Evolutionary conservation across 2,113 vertebrate genomes (phyloP).

Genomic region (Kryptolebias marmoratus): DNA sequence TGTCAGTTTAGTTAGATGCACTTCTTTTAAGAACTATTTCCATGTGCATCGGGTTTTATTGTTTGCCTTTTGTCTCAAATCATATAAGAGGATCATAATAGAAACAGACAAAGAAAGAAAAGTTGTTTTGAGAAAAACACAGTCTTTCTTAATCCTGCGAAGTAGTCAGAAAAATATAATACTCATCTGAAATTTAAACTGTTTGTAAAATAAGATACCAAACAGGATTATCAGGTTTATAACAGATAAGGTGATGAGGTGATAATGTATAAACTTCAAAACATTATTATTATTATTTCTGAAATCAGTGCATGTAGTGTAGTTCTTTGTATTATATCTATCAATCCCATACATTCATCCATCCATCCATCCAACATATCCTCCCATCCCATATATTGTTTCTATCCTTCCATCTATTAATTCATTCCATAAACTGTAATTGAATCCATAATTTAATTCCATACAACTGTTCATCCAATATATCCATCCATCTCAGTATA

Average conservation of each 20-base stretch:
- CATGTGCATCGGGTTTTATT: slow-evolving; percentile 42
- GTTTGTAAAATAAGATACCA: too few relatives aligned
- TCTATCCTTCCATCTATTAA: too few relatives aligned
- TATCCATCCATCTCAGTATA: background rate
- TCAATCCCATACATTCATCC: background rate
- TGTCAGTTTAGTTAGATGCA: slow-evolving; percentile 65
- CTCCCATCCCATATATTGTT: too few relatives aligned
- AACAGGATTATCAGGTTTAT: too few relatives aligned
- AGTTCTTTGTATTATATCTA: too few relatives aligned
- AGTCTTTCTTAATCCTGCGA: background rate
- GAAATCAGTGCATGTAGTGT: too few relatives aligned
- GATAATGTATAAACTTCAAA: too few relatives aligned
- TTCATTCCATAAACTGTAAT: too few relatives aligned
- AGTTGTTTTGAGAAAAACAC: slow-evolving; percentile 25
- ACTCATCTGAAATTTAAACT: background rate
- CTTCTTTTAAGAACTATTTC: slow-evolving; percentile 64
- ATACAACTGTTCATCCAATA: background rate
- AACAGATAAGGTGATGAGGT: too few relatives aligned
- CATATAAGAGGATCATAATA: slow-evolving; percentile 31
- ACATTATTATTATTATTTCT: too few relatives aligned
- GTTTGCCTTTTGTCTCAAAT: slow-evolving; percentile 46
- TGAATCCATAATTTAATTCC: too few relatives aligned
- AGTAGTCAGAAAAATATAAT: background rate
- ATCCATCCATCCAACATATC: background rate
- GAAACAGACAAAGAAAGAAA: background rate